Conservation (phyloP, 2,113 vertebrate genomes). For the Alethe castanea region DNA sequence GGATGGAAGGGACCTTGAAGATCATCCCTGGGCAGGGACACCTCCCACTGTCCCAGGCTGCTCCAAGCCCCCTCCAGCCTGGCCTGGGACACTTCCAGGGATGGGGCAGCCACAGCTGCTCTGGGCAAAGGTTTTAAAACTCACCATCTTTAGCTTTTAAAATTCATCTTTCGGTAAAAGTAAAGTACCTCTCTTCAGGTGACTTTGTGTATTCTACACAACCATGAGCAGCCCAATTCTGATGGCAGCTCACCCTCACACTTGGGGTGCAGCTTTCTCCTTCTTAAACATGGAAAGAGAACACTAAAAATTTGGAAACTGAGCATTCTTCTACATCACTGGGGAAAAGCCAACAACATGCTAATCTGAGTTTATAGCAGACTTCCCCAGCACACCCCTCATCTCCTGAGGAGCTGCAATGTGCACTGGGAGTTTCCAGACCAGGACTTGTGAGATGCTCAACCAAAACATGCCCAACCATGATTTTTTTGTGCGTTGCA, state of each 20-base stretch:
- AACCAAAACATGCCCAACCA: not conserved
- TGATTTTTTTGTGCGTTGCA: not conserved
- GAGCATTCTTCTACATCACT: not conserved
- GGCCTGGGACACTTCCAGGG: not conserved
- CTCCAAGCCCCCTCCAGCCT: not conserved
- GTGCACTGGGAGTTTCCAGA: not conserved
- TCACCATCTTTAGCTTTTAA: not conserved
- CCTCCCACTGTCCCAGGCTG: not conserved
- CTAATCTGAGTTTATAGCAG: not conserved
- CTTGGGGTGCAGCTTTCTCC: not conserved
- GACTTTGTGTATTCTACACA: not conserved
- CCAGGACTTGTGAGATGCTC: not conserved
- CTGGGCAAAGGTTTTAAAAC: not conserved
- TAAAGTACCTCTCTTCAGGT: not conserved
- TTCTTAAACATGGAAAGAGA: not conserved
- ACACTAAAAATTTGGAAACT: not conserved
- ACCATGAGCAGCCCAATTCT: not conserved
- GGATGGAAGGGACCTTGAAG: not conserved
- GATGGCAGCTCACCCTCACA: not conserved
- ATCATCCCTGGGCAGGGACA: not conserved
- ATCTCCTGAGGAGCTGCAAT: not conserved
- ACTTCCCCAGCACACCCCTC: not conserved
- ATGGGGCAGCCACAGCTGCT: not conserved
- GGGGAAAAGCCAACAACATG: not conserved
- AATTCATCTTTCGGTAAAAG: not conserved